Percentiles rank a stretch among this genome's conserved stretches.
Conservation (phyloP, 1,140 invertebrate genomes). For the Drosophila seguyi region DNA sequence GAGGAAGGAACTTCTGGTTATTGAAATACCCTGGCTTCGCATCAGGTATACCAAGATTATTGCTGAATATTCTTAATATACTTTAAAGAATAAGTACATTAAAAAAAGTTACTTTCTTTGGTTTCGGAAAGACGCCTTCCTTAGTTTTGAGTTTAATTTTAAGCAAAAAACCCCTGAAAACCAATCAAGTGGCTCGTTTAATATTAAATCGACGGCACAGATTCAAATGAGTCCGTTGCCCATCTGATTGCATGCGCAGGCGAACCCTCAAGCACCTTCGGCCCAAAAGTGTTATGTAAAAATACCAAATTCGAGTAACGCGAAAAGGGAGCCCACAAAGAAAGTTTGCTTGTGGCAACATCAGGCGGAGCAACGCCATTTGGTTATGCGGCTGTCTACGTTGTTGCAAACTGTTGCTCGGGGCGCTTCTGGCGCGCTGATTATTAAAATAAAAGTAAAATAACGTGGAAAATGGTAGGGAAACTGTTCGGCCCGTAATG, state of each 20-base stretch:
- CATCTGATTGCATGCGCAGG: conserved; percentile 11
- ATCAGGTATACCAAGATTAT: neutral
- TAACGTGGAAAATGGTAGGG: neutral
- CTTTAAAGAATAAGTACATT: neutral
- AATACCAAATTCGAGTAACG: conserved; percentile 20
- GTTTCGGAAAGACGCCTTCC: too few species aligned
- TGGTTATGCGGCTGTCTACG: conserved; percentile 28
- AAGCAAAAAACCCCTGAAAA: neutral
- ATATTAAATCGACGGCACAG: conserved; percentile 10
- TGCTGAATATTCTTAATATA: neutral
- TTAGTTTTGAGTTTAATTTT: neutral
- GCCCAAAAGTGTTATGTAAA: conserved; percentile 26
- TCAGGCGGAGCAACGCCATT: conserved; percentile 37
- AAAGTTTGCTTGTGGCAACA: conserved; percentile 38
- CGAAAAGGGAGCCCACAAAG: conserved; percentile 29
- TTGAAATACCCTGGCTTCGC: neutral
- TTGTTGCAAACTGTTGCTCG: conserved; percentile 47
- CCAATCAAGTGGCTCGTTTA: neutral
- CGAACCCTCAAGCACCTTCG: neutral
- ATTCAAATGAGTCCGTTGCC: conserved; percentile 9
- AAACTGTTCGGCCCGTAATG: conserved; percentile 24
- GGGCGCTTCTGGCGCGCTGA: conserved; percentile 26
- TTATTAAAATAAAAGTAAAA: conserved; percentile 44
- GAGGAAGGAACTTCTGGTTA: neutral
- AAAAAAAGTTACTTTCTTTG: too few species aligned